These are phyloP conservation scores for Argyra leucocephala DNA, from an alignment of 2,888 invertebrate species.

Conservation along the genomic window DNA sequence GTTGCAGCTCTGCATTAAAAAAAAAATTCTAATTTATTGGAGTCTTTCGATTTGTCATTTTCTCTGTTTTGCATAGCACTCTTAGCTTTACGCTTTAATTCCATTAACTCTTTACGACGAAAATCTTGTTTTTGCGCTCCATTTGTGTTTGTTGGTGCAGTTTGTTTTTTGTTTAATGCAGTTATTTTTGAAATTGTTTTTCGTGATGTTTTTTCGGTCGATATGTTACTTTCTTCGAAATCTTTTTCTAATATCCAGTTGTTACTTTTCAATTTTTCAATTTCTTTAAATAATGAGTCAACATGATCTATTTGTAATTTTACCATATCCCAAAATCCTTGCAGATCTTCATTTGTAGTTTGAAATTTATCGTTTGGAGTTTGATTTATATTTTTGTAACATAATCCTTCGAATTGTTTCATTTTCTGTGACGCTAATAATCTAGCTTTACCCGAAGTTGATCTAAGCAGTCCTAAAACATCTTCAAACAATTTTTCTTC, in stretches of 20 bases:
- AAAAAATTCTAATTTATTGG: background rate
- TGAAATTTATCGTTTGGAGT: slow-evolving; percentile 71
- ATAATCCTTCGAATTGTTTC: slow-evolving; percentile 84
- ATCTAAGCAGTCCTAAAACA: slow-evolving; percentile 69
- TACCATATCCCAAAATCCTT: slow-evolving; percentile 98
- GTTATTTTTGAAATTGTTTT: slow-evolving; percentile 23
- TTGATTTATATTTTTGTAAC: slow-evolving; percentile 57
- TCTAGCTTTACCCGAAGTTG: slow-evolving; percentile 85
- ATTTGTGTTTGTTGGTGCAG: slow-evolving; percentile 28
- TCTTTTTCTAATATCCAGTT: slow-evolving; percentile 54
- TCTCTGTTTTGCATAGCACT: slow-evolving; percentile 28
- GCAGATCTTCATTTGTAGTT: slow-evolving; percentile 80
- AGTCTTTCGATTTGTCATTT: background rate
- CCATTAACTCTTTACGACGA: slow-evolving; percentile 70
- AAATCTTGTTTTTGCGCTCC: slow-evolving; percentile 55
- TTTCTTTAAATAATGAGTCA: slow-evolving; percentile 63
- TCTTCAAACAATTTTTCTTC: slow-evolving; percentile 58
- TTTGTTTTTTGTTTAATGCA: slow-evolving; percentile 25
- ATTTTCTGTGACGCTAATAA: slow-evolving; percentile 84
- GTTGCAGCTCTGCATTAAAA: background rate
- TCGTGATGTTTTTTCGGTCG: slow-evolving; percentile 19
- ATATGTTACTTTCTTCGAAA: background rate
- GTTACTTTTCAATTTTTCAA: slow-evolving; percentile 53
- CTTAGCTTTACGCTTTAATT: slow-evolving; percentile 45
- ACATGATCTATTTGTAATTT: slow-evolving; percentile 82